A percentile compares a stretch with the other conserved stretches of the same genome.
Evolutionary conservation across 2,113 vertebrate species (phyloP).

Genomic region (Poeciliopsis prolifica): DNA sequence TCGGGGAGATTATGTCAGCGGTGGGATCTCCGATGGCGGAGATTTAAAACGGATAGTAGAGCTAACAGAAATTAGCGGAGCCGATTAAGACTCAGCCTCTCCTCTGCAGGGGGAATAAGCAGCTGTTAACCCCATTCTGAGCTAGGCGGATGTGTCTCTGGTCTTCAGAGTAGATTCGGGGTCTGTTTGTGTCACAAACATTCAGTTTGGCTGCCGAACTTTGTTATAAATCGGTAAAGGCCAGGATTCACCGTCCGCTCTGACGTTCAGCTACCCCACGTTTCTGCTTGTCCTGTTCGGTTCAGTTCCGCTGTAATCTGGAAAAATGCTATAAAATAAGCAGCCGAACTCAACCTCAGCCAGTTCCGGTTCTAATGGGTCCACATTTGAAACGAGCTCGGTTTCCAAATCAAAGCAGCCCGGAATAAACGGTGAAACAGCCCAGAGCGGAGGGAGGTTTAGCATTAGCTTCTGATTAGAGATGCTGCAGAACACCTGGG

Average conservation of each 20-base stretch:
- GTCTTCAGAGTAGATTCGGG: not conserved
- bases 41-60: conserved; percentile 63
- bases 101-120: not conserved
- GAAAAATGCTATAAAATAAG: not conserved
- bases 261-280: not conserved
- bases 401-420: not conserved
- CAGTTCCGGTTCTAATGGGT: not conserved
- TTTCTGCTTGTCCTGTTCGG: not conserved
- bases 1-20: not conserved
- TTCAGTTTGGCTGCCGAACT: not conserved
- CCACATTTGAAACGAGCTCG: not conserved
- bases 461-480: not conserved
- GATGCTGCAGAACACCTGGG: not conserved
- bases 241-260: not conserved
- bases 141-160: not conserved
- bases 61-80: conserved; percentile 2
- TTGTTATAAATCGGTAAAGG: not conserved
- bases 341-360: not conserved
- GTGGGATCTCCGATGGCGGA: conserved; percentile 46
- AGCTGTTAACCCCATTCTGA: not conserved
- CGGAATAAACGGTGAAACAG: not conserved
- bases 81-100: not conserved
- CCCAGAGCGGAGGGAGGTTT: not conserved
- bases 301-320: not conserved
- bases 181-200: not conserved